phyloP scores from a whole-genome alignment of 2,113 vertebrate species.

The Numida meleagris region DNA sequence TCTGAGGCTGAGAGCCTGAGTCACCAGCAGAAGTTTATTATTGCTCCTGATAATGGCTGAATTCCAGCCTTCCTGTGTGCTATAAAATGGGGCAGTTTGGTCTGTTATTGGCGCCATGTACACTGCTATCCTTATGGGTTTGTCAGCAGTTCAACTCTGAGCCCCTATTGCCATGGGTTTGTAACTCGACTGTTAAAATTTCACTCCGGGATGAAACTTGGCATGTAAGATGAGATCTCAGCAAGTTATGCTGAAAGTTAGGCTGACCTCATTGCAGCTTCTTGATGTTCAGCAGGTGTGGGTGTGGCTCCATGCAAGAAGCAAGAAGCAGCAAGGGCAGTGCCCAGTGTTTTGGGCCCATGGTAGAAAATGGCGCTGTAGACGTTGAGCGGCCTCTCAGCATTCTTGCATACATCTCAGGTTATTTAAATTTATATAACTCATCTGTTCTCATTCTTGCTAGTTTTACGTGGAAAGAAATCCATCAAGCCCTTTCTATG shows the following conservation, averaged over 20 bases:
- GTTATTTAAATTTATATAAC: not conserved
- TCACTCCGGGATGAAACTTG: conserved; percentile 52
- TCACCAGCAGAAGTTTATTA: conserved; percentile 76
- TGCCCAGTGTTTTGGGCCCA: not conserved
- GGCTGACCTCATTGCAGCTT: conserved; percentile 38
- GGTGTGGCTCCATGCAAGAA: not conserved
- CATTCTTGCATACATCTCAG: not conserved
- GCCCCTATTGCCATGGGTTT: conserved; percentile 48
- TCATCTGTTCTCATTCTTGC: not conserved
- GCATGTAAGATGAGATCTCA: not conserved
- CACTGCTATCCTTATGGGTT: not conserved
- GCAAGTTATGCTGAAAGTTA: conserved; percentile 26
- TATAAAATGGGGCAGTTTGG: conserved; percentile 67
- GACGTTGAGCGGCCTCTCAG: not conserved
- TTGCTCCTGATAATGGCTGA: conserved; percentile 70
- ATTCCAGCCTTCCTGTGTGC: conserved; percentile 67
- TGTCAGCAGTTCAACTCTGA: conserved; percentile 45
- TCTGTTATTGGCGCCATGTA: conserved; percentile 27
- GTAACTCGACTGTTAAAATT: conserved; percentile 59
- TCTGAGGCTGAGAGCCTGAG: conserved; percentile 58
- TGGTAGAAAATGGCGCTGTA: not conserved
- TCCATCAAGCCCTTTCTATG: not conserved
- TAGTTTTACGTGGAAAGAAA: not conserved
- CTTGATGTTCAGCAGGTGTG: not conserved
- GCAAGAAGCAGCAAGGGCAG: not conserved